Conservation (phyloP, 2,797 vertebrate species). For the Lithobates sylvaticus region DNA sequence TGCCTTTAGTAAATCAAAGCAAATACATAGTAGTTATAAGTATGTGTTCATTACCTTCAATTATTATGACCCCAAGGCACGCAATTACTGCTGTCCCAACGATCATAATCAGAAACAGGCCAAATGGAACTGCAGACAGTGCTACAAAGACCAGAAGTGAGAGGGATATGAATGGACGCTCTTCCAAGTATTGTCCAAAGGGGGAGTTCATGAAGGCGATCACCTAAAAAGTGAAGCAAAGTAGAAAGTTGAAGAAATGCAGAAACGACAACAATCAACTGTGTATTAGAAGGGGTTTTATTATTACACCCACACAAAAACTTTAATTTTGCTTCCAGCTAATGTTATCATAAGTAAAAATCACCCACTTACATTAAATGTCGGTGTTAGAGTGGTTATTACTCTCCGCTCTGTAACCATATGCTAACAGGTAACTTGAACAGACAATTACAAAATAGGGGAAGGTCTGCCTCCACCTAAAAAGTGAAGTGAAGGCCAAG, state of each 20-base stretch:
- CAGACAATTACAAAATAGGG: too few species aligned
- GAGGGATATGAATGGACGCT: conserved; percentile 79
- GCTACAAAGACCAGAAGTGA: conserved; percentile 77
- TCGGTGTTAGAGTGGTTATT: too few species aligned
- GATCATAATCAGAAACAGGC: conserved; percentile 77
- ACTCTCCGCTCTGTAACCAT: too few species aligned
- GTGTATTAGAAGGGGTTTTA: not conserved
- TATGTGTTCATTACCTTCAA: conserved; percentile 77
- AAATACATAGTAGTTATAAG: too few species aligned
- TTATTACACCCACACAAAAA: not conserved
- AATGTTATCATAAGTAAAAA: too few species aligned
- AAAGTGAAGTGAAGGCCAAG: too few species aligned
- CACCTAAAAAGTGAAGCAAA: conserved; percentile 70
- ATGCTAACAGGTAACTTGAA: too few species aligned
- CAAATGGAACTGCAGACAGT: conserved; percentile 75
- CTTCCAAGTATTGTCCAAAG: conserved; percentile 78
- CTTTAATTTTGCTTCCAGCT: not conserved
- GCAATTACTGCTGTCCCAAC: conserved; percentile 74
- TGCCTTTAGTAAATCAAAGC: too few species aligned
- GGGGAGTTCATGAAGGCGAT: conserved; percentile 79
- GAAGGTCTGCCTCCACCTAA: too few species aligned
- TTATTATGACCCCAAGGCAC: conserved; percentile 76
- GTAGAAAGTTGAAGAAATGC: not conserved
- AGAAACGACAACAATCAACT: not conserved
- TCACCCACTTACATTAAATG: too few species aligned